phyloP scores from a whole-genome alignment of 2,888 invertebrate species.

The Sarcophaga rosellei region DNA sequence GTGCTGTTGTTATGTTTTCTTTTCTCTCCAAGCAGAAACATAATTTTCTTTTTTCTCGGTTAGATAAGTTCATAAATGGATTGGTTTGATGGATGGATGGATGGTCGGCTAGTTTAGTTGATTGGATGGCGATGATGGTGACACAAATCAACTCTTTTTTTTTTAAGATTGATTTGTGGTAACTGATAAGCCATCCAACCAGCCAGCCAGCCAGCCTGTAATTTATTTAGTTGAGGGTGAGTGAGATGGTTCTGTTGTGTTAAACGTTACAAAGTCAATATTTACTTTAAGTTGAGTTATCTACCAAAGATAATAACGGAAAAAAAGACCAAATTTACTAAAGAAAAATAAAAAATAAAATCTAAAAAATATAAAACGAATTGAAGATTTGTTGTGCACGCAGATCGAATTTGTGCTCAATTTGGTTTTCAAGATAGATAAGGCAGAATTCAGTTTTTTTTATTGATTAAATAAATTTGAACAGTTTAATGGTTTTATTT shows the following conservation, averaged over 20 bases:
- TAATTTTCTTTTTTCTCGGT: not conserved
- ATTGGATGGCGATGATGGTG: conserved; percentile 40
- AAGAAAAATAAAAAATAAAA: not conserved
- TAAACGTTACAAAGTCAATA: conserved; percentile 57
- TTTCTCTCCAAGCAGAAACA: too few species aligned
- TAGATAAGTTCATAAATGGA: conserved; percentile 30
- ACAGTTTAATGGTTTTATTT: too few species aligned
- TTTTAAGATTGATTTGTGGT: conserved; percentile 64
- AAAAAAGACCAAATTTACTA: not conserved
- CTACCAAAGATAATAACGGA: conserved; percentile 25
- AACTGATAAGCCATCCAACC: conserved; percentile 51
- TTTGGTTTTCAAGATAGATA: too few species aligned
- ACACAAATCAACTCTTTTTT: conserved; percentile 65
- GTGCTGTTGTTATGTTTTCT: too few species aligned
- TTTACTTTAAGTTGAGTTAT: conserved; percentile 61
- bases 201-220: not conserved
- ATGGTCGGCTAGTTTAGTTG: conserved; percentile 20
- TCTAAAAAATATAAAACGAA: not conserved
- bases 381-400: too few species aligned
- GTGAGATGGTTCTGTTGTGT: conserved; percentile 42
- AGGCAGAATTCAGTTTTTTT: too few species aligned
- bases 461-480: too few species aligned
- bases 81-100: conserved; percentile 25
- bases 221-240: conserved; percentile 10
- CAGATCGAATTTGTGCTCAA: too few species aligned